These are phyloP conservation scores for Petrocephalus schoutedeni DNA, from an alignment of 2,797 vertebrate species.

Conservation along the genomic window DNA sequence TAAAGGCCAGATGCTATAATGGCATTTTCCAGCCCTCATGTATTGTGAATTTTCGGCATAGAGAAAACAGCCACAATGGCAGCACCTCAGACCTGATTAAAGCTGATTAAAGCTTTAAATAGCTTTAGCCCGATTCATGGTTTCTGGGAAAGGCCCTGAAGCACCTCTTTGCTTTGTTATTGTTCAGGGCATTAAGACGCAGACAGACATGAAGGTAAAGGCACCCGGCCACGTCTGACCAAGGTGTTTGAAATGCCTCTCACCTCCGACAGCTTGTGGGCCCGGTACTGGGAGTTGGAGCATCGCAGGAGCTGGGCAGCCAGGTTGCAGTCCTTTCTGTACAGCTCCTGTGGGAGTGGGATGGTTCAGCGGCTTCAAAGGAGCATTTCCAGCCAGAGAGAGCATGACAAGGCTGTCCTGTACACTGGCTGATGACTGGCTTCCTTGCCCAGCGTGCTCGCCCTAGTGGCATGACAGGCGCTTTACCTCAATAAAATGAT, in stretches of 20 bases:
- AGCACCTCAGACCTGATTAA: not conserved
- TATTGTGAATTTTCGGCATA: not conserved
- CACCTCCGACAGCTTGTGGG: slow-evolving; percentile 89
- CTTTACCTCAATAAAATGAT: not conserved
- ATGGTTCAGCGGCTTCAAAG: not conserved
- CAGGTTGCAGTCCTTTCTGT: slow-evolving; percentile 94
- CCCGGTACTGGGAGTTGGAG: slow-evolving; percentile 85
- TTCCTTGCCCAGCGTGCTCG: not conserved
- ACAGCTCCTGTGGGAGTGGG: slow-evolving; percentile 70
- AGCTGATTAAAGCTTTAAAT: not conserved
- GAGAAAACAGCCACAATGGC: not conserved
- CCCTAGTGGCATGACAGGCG: not conserved
- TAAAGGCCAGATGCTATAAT: slow-evolving; percentile 12
- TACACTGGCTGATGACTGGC: not conserved
- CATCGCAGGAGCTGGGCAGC: slow-evolving; percentile 91
- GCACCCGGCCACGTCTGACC: not conserved
- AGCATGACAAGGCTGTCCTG: not conserved
- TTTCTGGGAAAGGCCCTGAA: slow-evolving; percentile 30
- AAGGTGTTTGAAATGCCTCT: slow-evolving; percentile 28
- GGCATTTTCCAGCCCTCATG: not conserved
- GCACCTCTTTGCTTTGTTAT: slow-evolving; percentile 40
- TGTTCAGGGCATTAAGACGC: slow-evolving; percentile 3
- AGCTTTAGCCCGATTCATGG: not conserved
- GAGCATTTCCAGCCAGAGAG: not conserved
- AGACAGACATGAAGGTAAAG: not conserved